Evolutionary conservation across 2,888 invertebrate genomes (phyloP).

Genomic region (Muscina levida): DNA sequence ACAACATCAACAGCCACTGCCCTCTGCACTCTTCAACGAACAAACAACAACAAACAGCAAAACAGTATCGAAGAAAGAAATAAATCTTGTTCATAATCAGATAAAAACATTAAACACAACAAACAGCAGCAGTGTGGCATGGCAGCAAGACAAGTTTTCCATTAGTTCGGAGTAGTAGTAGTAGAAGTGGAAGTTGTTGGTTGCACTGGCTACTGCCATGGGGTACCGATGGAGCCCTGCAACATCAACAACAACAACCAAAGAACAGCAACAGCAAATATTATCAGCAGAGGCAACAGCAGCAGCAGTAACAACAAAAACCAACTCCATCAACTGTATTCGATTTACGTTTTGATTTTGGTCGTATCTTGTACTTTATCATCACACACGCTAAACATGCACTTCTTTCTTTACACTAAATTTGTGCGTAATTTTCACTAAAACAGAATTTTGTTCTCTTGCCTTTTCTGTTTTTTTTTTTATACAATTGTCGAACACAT

Average conservation of each 20-base stretch:
- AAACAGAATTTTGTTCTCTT: too few relatives aligned
- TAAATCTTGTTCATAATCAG: slow-evolving; percentile 69
- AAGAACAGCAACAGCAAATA: slow-evolving; percentile 33
- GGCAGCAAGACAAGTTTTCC: slow-evolving; percentile 34
- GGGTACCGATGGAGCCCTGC: slow-evolving; percentile 44
- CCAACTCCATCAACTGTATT: too few relatives aligned
- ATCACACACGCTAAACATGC: slow-evolving; percentile 49
- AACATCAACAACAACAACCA: slow-evolving; percentile 24
- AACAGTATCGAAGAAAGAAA: slow-evolving; percentile 60
- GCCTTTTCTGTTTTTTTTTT: background rate
- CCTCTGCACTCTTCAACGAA: too few relatives aligned
- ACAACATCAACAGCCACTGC: slow-evolving; percentile 43
- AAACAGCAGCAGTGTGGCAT: too few relatives aligned
- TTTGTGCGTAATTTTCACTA: too few relatives aligned
- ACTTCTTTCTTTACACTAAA: slow-evolving; percentile 1
- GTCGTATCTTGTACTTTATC: slow-evolving; percentile 31
- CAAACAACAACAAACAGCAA: too few relatives aligned
- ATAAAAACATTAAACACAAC: slow-evolving; percentile 64
- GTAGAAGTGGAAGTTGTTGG: slow-evolving; percentile 50
- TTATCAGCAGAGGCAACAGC: too few relatives aligned
- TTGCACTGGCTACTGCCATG: too few relatives aligned
- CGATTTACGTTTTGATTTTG: too few relatives aligned
- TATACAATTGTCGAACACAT: too few relatives aligned
- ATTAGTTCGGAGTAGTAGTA: slow-evolving; percentile 17
- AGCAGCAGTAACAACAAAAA: slow-evolving; percentile 12